Evolutionary conservation across 2,797 vertebrate genomes (phyloP).

Genomic region (Microctenopoma stevenorrisi): DNA sequence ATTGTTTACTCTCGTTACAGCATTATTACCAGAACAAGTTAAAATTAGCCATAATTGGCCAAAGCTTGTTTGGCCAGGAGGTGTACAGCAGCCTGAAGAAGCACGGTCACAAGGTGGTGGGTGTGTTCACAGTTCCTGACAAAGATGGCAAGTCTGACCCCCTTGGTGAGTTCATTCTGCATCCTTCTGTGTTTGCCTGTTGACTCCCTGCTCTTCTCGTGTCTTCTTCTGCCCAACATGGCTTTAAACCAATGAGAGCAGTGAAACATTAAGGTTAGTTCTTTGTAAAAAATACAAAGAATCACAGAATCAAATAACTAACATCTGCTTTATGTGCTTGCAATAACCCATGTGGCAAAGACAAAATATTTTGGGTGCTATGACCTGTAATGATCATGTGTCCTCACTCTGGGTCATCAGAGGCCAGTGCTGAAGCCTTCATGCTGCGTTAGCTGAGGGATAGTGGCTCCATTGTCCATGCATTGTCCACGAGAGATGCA

Average conservation of each 20-base stretch:
- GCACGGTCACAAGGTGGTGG: constrained; percentile 94
- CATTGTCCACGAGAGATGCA: constrained; percentile 30
- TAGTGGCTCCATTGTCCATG: constrained; percentile 61
- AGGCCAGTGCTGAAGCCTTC: constrained; percentile 43
- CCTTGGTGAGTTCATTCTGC: constrained; percentile 86
- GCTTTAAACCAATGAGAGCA: too few species aligned
- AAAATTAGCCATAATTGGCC: constrained; percentile 96
- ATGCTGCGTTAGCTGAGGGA: constrained; percentile 42
- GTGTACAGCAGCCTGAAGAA: constrained; percentile 92
- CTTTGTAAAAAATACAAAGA: too few species aligned
- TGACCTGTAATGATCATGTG: neutral
- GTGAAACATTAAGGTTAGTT: too few species aligned
- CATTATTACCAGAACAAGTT: constrained; percentile 90
- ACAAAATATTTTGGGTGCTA: neutral
- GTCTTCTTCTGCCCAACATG: neutral
- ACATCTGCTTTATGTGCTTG: too few species aligned
- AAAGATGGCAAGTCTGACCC: constrained; percentile 97
- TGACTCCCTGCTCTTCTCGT: neutral
- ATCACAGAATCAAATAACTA: too few species aligned
- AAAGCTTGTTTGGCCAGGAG: constrained; percentile 98
- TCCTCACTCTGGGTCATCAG: constrained; percentile 8
- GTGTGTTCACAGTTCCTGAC: constrained; percentile 97
- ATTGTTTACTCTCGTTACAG: constrained; percentile 72
- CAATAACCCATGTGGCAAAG: too few species aligned
- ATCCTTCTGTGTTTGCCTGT: neutral